Conservation (phyloP, 2,113 vertebrate genomes). For the Rhombomys opimus region DNA sequence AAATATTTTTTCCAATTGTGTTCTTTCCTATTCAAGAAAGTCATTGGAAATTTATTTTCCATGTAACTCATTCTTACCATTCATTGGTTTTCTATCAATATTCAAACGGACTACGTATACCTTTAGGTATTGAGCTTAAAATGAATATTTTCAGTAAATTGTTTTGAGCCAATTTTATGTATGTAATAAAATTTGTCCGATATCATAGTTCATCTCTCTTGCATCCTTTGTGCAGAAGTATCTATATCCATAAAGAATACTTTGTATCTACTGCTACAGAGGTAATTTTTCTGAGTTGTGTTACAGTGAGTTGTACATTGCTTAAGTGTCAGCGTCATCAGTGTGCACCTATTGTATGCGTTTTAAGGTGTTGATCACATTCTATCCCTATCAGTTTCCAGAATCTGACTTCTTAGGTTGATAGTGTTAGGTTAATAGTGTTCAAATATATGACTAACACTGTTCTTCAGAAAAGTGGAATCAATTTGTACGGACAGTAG, state of each 20-base stretch:
- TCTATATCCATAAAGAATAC: not conserved
- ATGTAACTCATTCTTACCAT: not conserved
- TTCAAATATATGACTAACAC: not conserved
- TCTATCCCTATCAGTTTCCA: not conserved
- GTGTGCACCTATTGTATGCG: not conserved
- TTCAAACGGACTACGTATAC: not conserved
- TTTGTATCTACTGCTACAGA: not conserved
- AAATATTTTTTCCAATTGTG: not conserved
- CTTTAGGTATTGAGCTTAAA: constrained; percentile 7
- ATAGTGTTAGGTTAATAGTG: not conserved
- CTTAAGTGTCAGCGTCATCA: not conserved
- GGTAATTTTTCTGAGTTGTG: not conserved
- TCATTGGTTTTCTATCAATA: not conserved
- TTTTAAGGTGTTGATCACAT: not conserved
- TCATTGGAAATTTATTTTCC: not conserved
- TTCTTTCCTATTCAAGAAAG: not conserved
- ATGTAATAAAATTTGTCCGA: not conserved
- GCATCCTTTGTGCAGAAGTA: not conserved
- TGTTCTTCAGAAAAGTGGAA: not conserved
- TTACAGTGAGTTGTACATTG: not conserved
- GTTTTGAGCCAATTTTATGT: not conserved
- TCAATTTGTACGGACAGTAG: not conserved
- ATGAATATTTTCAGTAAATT: not conserved
- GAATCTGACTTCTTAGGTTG: not conserved
- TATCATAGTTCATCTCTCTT: not conserved